These are phyloP conservation scores for Dissostichus mawsoni DNA, from an alignment of 2,113 vertebrate genomes.

Conservation along the genomic window DNA sequence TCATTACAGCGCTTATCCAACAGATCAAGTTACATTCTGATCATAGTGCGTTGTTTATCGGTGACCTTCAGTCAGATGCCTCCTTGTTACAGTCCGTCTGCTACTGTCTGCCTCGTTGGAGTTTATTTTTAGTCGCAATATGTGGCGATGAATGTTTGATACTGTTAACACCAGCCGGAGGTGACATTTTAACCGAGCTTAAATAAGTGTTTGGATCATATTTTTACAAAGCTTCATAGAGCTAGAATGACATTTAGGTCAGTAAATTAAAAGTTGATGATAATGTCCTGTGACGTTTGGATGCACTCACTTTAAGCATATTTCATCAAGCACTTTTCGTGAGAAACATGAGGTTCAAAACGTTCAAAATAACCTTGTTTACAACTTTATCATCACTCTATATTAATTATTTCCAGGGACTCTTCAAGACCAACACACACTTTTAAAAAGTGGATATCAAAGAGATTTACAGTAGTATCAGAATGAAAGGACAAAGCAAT, in stretches of 20 bases:
- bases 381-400: background rate
- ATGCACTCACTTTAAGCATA: background rate
- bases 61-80: slow-evolving; percentile 67
- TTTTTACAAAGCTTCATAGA: no score
- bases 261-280: background rate
- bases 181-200: background rate
- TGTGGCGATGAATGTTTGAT: background rate
- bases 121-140: slow-evolving; percentile 45
- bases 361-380: background rate
- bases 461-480: background rate
- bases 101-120: slow-evolving; percentile 20
- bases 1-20: background rate
- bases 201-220: no score
- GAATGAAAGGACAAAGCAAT: background rate
- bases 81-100: slow-evolving; percentile 9
- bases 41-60: slow-evolving; percentile 16
- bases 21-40: slow-evolving; percentile 62
- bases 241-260: background rate
- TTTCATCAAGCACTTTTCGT: background rate
- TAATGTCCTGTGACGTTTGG: no score
- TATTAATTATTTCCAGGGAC: no score
- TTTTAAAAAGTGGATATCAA: background rate
- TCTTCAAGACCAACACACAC: background rate
- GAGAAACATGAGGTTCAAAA: background rate
- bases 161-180: background rate